phyloP scores from a whole-genome alignment of 2,113 vertebrate species.

The Mormyrus iriodes region DNA sequence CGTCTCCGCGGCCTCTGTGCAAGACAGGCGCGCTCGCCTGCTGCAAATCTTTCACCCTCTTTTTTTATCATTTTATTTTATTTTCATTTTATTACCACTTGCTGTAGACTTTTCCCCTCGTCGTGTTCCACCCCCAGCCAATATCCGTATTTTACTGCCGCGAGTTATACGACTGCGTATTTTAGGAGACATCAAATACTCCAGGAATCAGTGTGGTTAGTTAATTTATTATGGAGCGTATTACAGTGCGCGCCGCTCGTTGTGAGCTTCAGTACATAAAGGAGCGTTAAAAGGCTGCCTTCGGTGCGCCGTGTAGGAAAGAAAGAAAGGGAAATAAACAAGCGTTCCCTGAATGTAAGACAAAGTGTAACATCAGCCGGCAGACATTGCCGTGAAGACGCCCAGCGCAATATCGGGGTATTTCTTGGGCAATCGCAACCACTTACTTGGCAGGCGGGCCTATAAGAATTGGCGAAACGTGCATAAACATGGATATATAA shows the following conservation, averaged over 20 bases:
- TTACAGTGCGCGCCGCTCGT: not conserved
- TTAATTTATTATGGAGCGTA: constrained; percentile 21
- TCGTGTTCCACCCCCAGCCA: not conserved
- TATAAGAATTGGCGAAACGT: not conserved
- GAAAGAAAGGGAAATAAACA: not conserved
- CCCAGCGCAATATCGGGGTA: not conserved
- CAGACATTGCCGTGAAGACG: not conserved
- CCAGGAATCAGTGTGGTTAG: constrained; percentile 14
- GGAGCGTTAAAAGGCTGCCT: not conserved
- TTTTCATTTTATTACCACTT: constrained; percentile 36
- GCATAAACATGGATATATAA: not conserved
- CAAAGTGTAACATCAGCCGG: not conserved
- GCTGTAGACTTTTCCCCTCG: constrained; percentile 10
- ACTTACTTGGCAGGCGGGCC: not conserved
- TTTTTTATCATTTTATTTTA: constrained; percentile 29
- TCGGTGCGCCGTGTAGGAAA: not conserved
- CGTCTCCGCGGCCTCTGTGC: constrained; percentile 24
- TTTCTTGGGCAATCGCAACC: not conserved
- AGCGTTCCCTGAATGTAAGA: not conserved
- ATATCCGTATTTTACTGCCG: constrained; percentile 9
- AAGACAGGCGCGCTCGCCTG: constrained; percentile 23
- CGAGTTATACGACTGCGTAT: constrained; percentile 10
- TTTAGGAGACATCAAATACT: constrained; percentile 21
- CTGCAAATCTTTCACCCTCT: constrained; percentile 33
- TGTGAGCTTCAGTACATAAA: not conserved